Evolutionary conservation across 2,113 vertebrate genomes (phyloP), one percentile per base, ranked within the genome.

Genomic region (Donacobius atricapilla): DNA sequence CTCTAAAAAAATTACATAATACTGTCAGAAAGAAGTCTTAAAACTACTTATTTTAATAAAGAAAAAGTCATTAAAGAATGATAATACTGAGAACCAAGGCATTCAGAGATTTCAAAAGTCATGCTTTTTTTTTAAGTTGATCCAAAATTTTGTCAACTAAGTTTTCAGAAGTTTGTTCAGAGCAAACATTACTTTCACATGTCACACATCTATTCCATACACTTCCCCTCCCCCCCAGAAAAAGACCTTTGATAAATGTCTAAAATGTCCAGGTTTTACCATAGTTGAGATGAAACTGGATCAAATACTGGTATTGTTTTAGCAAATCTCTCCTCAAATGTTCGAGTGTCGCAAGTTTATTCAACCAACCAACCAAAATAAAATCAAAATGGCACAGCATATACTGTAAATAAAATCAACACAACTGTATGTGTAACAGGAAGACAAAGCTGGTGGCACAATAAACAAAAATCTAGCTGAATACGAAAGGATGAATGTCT

Each of bases 21-120:
- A 99, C 99, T 99, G 99, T 98, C 98, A 97, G 97, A 98, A 98
- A 98, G 97, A 98, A 98, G 95, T 97, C 96, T 98, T 97, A 98
- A 98, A 98, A 98, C 98, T 98, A 98, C 97, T 85, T 98, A 98
- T 96, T 97, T 98, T 98, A 98, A 98, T 97, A 98, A 98, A 97
- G 98, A 98, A 98, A 98, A 98, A 98, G 97, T 98, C 98, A 98
- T 97, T 97, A 98, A 98, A 98, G 97, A 97, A 98, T 97, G 96
- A 98, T 98, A 98, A 98, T 98, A 98, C 98, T 98, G 98, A 98
- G 98, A 98, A 98, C 97, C 98, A 98, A 98, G 97, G 98, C 98
- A 98, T 98, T 97, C 98, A 98, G 98, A 98, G 98, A 98, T 97
- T 98, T 98, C 97, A 98, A 98, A 98, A 98, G 97, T 98, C 98